A percentile compares a stretch with the other conserved stretches of the same genome.
These are phyloP conservation scores for Leptonema lineaticorne DNA, from an alignment of 1,140 invertebrate genomes.

Conservation along the genomic window DNA sequence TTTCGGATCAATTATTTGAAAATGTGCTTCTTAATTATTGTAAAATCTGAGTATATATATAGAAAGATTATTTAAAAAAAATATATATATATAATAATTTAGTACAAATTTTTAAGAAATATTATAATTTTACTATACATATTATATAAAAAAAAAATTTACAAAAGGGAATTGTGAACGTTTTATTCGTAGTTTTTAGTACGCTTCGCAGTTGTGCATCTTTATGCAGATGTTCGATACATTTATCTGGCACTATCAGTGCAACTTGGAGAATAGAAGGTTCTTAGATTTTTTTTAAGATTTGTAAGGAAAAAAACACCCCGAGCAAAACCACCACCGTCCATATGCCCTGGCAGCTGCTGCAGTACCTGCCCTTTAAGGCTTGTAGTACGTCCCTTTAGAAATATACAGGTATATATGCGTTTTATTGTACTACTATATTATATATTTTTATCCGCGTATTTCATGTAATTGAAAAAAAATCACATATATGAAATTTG, in stretches of 20 bases:
- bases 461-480: no score
- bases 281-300: conserved; percentile 23
- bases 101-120: no score
- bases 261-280: conserved; percentile 21
- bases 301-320: conserved; percentile 25
- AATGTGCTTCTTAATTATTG: conserved; percentile 11
- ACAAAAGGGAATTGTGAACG: neutral
- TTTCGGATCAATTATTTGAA: conserved; percentile 5
- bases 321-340: neutral
- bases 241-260: conserved; percentile 25
- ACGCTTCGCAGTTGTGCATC: neutral
- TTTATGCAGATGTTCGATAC: conserved; percentile 21
- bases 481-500: no score
- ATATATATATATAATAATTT: no score
- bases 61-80: no score
- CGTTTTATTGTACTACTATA: no score
- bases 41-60: no score
- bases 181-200: neutral
- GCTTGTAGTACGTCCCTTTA: conserved; percentile 7
- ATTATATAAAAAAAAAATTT: no score
- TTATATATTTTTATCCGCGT: no score
- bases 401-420: conserved; percentile 21
- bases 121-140: no score
- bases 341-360: conserved; percentile 25
- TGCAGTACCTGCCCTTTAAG: conserved; percentile 15